These are phyloP conservation scores for Mimachlamys varia DNA, from an alignment of 2,888 invertebrate species.

Conservation along the genomic window DNA sequence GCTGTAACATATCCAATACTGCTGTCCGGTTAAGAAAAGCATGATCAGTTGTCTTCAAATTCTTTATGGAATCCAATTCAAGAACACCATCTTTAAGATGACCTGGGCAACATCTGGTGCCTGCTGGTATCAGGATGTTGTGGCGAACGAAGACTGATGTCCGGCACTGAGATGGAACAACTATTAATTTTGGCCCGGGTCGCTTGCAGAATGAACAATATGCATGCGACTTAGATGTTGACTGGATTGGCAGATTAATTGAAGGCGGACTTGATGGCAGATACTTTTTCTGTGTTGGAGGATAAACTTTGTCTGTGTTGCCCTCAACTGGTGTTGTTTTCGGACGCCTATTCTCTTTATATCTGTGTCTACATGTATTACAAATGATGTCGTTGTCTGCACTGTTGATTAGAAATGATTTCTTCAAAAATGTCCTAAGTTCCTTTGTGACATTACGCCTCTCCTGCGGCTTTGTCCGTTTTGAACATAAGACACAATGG, in stretches of 20 bases:
- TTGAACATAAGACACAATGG: background rate
- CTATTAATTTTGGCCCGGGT: conserved; percentile 37
- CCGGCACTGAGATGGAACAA: background rate
- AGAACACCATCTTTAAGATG: background rate
- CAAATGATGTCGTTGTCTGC: background rate
- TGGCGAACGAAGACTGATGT: background rate
- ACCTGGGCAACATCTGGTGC: conserved; percentile 41
- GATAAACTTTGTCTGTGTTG: background rate
- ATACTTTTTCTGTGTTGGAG: background rate
- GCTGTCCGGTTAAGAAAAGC: no score
- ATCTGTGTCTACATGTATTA: background rate
- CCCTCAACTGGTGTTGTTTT: no score
- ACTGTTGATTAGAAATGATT: background rate
- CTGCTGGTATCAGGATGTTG: conserved; percentile 36
- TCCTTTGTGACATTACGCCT: background rate
- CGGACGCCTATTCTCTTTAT: background rate
- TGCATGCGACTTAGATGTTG: background rate
- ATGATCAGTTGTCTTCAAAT: no score
- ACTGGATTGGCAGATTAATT: background rate
- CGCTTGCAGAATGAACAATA: conserved; percentile 41
- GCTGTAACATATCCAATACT: no score
- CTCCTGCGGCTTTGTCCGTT: background rate
- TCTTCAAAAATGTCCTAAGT: background rate
- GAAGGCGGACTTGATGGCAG: background rate
- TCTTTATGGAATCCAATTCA: background rate